Base-by-base conservation (phyloP, 2,888 invertebrate species). In the Pristionchus arcanus region DNA sequence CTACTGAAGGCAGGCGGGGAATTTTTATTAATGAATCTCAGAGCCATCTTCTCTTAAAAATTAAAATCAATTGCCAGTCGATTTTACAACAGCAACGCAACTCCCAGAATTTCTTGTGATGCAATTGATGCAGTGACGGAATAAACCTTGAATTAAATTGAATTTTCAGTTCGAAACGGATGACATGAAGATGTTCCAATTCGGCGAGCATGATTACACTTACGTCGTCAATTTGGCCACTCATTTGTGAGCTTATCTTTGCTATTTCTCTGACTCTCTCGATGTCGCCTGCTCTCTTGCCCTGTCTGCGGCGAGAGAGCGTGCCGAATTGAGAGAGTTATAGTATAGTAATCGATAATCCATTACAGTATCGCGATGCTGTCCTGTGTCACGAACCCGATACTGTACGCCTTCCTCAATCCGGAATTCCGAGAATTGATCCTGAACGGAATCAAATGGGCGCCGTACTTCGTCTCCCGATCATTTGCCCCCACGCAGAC, bases 341-440 rank as follows among this genome's bases (percentile, higher is more conserved):
- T 13, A 9, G 42, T 63, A 63, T n/a, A 7, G 59, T 59, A 7
- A 13, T 42, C 71, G 25, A 25, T 31, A 42, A 37, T 42, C 13
- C 31, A 31, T 89, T 92, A 90, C 91, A 93, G 93, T 74, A 88
- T 93, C 87, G 93, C 93, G 13, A 93, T 93, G 93, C 87, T 92
- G 16, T 90, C 91, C 81, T 93, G 93, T 63, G 92, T 93, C 63
- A 91, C 93, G 34, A 93, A 93, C 68, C 93, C 93, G 25, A 66
- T 93, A 16, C 92, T 93, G 55, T 93, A 93, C 89, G 92, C 93
- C 16, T 93, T 92, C 55, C 91, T 93, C 71, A 93, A 93, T 84
- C 93, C 93, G 19, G 93, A 93, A 77, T 93, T 93, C 90, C 91
- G 93, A 0, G 92, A 93, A 84, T 81, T 93, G 19, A 89, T 93